Evolutionary conservation across 2,888 invertebrate species (phyloP).

Genomic region (Callyntrura guangdongensis): DNA sequence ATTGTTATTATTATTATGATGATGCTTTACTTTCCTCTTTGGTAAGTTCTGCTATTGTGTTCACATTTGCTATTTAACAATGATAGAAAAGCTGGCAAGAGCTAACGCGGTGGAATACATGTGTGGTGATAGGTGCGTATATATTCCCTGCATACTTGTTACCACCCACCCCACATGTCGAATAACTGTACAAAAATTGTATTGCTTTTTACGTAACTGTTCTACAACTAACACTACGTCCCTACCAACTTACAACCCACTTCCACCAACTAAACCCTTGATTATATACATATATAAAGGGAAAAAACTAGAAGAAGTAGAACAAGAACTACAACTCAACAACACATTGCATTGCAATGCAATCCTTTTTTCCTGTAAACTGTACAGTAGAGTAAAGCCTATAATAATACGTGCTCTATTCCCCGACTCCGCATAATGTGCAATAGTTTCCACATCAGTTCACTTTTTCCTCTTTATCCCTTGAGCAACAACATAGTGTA

Average conservation of each 20-base stretch:
- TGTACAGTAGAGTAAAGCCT: slow-evolving; percentile 71
- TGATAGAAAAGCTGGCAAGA: slow-evolving; percentile 15
- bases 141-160: slow-evolving; percentile 33
- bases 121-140: not conserved
- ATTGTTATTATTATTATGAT: slow-evolving; percentile 61
- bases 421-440: slow-evolving; percentile 80
- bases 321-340: slow-evolving; percentile 48
- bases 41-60: slow-evolving; percentile 29
- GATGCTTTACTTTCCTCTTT: slow-evolving; percentile 53
- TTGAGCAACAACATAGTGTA: slow-evolving; percentile 77
- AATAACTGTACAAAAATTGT: slow-evolving; percentile 50
- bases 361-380: slow-evolving; percentile 66
- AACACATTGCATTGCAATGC: slow-evolving; percentile 68
- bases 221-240: not conserved
- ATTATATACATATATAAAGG: not conserved
- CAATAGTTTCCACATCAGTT: slow-evolving; percentile 82
- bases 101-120: slow-evolving; percentile 25
- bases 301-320: not conserved
- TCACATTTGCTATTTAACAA: slow-evolving; percentile 61
- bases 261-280: slow-evolving; percentile 3
- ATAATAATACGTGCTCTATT: slow-evolving; percentile 78
- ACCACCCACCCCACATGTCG: slow-evolving; percentile 13
- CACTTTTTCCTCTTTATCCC: slow-evolving; percentile 77
- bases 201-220: slow-evolving; percentile 19
- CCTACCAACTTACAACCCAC: not conserved